phyloP scores from a whole-genome alignment of 2,888 invertebrate species.

The Spatulosminthurus flaviceps region DNA sequence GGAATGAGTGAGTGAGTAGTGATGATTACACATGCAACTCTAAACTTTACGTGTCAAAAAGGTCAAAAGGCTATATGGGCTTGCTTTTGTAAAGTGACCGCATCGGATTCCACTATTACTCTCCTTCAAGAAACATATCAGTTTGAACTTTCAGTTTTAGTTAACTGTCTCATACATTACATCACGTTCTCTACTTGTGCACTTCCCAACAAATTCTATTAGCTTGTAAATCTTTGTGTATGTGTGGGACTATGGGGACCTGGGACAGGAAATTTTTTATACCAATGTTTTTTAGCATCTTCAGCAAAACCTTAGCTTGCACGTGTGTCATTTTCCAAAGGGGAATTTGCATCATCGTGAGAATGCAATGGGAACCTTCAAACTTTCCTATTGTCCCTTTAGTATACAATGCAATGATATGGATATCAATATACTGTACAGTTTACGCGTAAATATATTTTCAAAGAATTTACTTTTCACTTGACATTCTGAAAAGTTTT shows the following conservation, averaged over 20 bases:
- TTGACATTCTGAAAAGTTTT: neutral
- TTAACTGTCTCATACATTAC: neutral
- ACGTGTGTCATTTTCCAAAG: neutral
- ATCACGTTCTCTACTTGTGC: no score
- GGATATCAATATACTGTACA: neutral
- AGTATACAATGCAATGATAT: neutral
- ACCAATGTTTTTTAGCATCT: neutral
- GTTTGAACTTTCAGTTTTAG: neutral
- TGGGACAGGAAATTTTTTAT: no score
- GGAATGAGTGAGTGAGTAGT: neutral
- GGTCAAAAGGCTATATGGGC: slow-evolving; percentile 21
- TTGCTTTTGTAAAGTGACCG: slow-evolving; percentile 24
- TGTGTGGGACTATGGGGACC: no score
- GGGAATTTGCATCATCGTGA: slow-evolving; percentile 6
- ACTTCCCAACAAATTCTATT: no score
- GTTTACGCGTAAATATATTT: no score
- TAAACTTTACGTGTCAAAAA: slow-evolving; percentile 7
- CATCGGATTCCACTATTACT: neutral
- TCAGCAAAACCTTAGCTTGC: neutral
- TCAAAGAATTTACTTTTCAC: neutral
- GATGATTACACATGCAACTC: slow-evolving; percentile 15
- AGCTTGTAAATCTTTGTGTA: no score
- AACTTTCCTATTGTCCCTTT: neutral
- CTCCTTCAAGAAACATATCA: no score
- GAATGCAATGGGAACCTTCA: neutral